Evolutionary conservation across 37 sponge, comb jelly and placozoan genomes (phyloP).

Genomic region (Oopsacas minuta): DNA sequence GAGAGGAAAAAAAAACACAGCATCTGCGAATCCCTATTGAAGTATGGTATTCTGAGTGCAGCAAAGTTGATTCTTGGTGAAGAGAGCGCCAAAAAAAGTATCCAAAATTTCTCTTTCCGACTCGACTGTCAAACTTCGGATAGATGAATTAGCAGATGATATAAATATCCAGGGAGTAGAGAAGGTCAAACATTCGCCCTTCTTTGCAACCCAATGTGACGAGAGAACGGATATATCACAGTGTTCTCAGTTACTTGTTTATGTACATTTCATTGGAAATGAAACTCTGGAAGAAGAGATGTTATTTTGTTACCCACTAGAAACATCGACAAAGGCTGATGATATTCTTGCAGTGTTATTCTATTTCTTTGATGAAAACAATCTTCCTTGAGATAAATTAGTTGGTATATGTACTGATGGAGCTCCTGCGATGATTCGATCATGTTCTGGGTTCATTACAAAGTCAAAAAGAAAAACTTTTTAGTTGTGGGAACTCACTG

Average conservation of each 20-base stretch:
- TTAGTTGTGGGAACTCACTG: background rate
- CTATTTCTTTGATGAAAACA: background rate
- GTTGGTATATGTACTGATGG: background rate
- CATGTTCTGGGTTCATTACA: background rate
- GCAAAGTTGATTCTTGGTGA: too few relatives aligned
- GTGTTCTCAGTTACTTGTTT: background rate
- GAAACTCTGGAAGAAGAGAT: background rate
- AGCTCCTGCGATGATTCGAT: background rate
- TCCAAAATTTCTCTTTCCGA: background rate
- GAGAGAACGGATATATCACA: background rate
- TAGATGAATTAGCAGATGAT: conserved; percentile 8
- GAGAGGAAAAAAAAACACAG: background rate
- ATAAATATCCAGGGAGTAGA: background rate
- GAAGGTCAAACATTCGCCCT: background rate
- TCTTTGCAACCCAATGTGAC: background rate
- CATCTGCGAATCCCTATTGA: background rate
- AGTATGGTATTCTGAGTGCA: background rate
- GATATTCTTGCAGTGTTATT: background rate
- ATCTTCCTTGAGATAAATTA: background rate
- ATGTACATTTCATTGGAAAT: background rate
- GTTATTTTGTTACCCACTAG: background rate
- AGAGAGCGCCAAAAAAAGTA: background rate
- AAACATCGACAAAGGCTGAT: background rate
- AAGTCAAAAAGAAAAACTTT: background rate
- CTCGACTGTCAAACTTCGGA: conserved; percentile 6